Conservation (phyloP, 2,888 invertebrate genomes). For the Sericinus montela region DNA sequence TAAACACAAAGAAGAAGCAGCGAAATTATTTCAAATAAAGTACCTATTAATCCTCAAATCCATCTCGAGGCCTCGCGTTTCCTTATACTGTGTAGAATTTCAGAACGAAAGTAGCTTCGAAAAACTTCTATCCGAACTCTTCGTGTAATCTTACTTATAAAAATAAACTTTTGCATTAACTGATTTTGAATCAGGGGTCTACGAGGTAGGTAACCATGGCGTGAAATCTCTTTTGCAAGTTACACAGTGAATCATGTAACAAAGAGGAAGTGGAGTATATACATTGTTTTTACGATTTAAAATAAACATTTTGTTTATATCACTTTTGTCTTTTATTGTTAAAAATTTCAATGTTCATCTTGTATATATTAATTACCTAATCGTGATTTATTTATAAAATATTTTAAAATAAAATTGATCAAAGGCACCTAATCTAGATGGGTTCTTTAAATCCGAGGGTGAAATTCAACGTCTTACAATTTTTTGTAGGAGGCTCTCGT, state of each 20-base stretch:
- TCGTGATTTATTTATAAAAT: no score
- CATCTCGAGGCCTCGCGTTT: conserved; percentile 56
- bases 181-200: conserved; percentile 73
- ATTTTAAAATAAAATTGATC: background rate
- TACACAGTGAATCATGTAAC: conserved; percentile 66
- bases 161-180: conserved; percentile 81
- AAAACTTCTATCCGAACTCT: conserved; percentile 68
- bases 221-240: conserved; percentile 52
- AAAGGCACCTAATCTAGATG: conserved; percentile 30
- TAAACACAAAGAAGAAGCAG: conserved; percentile 33
- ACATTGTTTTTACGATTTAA: no score
- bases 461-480: conserved; percentile 43
- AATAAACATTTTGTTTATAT: no score
- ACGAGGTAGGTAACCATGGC: conserved; percentile 58
- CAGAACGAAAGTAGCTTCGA: conserved; percentile 68
- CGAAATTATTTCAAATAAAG: conserved; percentile 71
- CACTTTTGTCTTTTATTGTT: no score
- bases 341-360: no score
- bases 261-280: no score
- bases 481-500: conserved; percentile 42
- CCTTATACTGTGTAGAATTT: conserved; percentile 72
- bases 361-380: no score
- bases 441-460: conserved; percentile 35
- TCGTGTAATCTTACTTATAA: conserved; percentile 80
- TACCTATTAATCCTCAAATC: conserved; percentile 63